These are phyloP conservation scores for Drosophila greeni DNA, from an alignment of 2,888 invertebrate species.

Conservation along the genomic window DNA sequence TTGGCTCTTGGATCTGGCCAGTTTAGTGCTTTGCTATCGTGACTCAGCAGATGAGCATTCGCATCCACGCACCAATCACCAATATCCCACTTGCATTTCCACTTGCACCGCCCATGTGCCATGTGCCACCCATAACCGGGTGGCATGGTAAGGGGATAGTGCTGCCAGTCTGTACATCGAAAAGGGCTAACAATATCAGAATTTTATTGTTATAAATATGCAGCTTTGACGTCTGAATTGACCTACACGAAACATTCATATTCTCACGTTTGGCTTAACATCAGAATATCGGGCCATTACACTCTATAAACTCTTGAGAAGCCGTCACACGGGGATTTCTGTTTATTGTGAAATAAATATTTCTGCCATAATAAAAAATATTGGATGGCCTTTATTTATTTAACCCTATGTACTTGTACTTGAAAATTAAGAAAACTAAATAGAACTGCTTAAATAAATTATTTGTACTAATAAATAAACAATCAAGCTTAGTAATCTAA, in stretches of 20 bases:
- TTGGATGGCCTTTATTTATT: background rate
- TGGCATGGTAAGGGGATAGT: conserved; percentile 10
- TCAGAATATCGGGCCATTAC: background rate
- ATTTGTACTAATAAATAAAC: background rate
- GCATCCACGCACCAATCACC: conserved; percentile 17
- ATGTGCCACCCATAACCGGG: conserved; percentile 24
- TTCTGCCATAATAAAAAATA: background rate
- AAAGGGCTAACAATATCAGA: conserved; percentile 15
- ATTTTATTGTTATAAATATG: background rate
- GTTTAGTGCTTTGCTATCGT: conserved; percentile 35
- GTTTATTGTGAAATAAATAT: conserved; percentile 4
- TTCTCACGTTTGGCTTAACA: conserved; percentile 6
- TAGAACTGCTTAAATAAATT: background rate
- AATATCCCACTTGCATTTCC: conserved; percentile 4
- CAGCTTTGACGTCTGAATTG: conserved; percentile 9
- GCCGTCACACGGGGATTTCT: background rate
- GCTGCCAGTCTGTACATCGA: background rate
- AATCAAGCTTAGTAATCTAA: background rate
- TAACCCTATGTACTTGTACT: background rate
- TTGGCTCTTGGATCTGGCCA: conserved; percentile 35
- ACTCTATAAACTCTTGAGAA: conserved; percentile 1
- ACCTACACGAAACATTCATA: background rate
- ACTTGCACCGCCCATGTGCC: conserved; percentile 10
- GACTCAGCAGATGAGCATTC: conserved; percentile 56
- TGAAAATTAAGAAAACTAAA: too few species aligned